phyloP scores from a whole-genome alignment of 30 jellyfish, hydroid and myxozoan species.

The Hydractinia symbiolongicarpus region DNA sequence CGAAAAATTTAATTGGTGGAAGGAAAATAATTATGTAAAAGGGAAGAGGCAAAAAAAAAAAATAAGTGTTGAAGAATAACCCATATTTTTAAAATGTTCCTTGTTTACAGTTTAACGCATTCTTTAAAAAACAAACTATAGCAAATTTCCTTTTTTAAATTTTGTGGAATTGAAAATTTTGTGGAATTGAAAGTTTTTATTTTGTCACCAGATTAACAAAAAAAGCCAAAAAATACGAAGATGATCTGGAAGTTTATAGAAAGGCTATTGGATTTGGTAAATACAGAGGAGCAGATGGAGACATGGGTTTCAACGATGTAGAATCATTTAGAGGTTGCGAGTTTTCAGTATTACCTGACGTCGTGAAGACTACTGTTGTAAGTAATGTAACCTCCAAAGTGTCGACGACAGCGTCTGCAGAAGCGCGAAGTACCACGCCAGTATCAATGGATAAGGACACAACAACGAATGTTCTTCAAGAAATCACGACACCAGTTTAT shows the following conservation, averaged over 20 bases:
- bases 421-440: not conserved
- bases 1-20: too few relatives aligned
- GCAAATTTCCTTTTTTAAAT: too few relatives aligned
- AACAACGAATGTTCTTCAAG: not conserved
- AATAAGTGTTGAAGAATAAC: too few relatives aligned
- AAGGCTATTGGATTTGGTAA: slow-evolving; percentile 81
- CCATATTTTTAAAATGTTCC: too few relatives aligned
- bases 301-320: slow-evolving; percentile 50
- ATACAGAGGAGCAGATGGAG: slow-evolving; percentile 53
- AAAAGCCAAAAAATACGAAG: slow-evolving; percentile 4
- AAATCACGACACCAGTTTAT: too few relatives aligned
- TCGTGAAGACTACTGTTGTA: not conserved
- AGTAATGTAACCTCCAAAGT: not conserved
- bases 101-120: too few relatives aligned
- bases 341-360: slow-evolving; percentile 6
- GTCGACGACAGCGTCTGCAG: not conserved
- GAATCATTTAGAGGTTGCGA: slow-evolving; percentile 55
- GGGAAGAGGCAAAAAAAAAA: too few relatives aligned
- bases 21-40: too few relatives aligned
- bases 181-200: too few relatives aligned
- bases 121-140: too few relatives aligned
- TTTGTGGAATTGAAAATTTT: too few relatives aligned
- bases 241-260: slow-evolving; percentile 53
- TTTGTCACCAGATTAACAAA: slow-evolving; percentile 5
- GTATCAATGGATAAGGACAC: not conserved